Evolutionary conservation across 2,888 invertebrate genomes (phyloP), one percentile per base, ranked within the genome.

Genomic region (Drosophila sordidapex): DNA sequence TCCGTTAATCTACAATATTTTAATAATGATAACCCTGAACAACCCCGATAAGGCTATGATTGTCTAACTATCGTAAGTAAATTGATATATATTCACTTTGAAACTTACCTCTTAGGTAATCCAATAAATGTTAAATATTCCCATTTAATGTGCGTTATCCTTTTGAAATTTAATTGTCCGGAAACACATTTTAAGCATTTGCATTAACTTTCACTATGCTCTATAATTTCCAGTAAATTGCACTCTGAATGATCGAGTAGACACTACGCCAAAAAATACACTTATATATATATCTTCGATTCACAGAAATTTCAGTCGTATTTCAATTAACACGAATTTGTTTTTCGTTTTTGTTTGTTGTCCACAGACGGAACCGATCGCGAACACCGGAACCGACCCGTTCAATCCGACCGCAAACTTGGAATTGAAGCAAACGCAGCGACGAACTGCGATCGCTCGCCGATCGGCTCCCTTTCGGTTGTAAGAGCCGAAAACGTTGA

Each of bases 391-490:
- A 86, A 68, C 67, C 73, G 66, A 43, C 71, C 75, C 84, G 81
- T 70, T 77, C 89, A 80, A 79, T 80, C 79, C 89, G 72, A 80
- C 88, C 77, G 90, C 83, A 78, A 78, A 90, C 65, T 76, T 76
- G 57, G 70, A 80, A 87, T 86, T 87, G 78, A 88, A 79, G 76
- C 69, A 68, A 73, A 38, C 62, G 69, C 31, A n/a, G 48, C 56
- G 18, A 65, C 66, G 36, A 71, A 31, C 4, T 40, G 54, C 48
- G 82, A 71, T 71, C 70, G 70, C 46, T 70, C 63, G 66, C n/a
- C 25, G 40, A 33, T 66, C 60, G 48, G 57, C 48, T 59, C 65
- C 71, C 76, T 70, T 81, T 83, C 71, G 81, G 70, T 35, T 57
- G 58, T 63, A 67, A 66, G 51, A 62, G 27, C 67, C 81, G 76